A percentile compares a stretch with the other conserved stretches of the same genome.
Evolutionary conservation across 2,113 vertebrate genomes (phyloP).

Genomic region (Crotalus horridus): DNA sequence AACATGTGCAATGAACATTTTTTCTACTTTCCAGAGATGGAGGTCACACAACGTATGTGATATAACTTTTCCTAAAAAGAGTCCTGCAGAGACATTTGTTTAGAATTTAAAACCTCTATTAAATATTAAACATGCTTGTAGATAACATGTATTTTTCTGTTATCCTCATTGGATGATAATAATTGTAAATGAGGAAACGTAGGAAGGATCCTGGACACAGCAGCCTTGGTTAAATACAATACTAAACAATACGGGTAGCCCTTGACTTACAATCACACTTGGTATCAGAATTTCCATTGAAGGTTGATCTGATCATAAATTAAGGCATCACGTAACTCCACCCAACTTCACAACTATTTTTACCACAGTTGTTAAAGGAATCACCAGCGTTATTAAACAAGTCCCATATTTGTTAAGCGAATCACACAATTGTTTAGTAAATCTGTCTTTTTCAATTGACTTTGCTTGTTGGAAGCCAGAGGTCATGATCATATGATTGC

Average conservation of each 20-base stretch:
- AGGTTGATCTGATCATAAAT: neutral
- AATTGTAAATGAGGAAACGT: neutral
- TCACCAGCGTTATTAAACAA: neutral
- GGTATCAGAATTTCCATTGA: neutral
- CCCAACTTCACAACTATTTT: neutral
- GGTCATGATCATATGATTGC: neutral
- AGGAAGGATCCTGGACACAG: neutral
- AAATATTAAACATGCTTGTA: neutral
- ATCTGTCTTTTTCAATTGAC: neutral
- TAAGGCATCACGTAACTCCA: neutral
- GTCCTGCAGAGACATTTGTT: neutral
- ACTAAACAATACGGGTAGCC: neutral
- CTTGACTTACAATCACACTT: neutral
- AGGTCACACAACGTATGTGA: slow-evolving; percentile 78
- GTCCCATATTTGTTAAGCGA: neutral
- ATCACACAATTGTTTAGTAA: neutral
- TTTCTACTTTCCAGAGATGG: slow-evolving; percentile 85
- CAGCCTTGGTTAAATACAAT: neutral
- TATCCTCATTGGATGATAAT: neutral
- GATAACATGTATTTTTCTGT: neutral
- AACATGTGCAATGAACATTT: slow-evolving; percentile 96
- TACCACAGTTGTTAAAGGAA: neutral
- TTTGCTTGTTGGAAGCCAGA: neutral
- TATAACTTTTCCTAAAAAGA: neutral
- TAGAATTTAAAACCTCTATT: neutral